These are phyloP conservation scores for Phymanthus crucifer DNA, from an alignment of 92 coral and sea anemone genomes.

Conservation along the genomic window DNA sequence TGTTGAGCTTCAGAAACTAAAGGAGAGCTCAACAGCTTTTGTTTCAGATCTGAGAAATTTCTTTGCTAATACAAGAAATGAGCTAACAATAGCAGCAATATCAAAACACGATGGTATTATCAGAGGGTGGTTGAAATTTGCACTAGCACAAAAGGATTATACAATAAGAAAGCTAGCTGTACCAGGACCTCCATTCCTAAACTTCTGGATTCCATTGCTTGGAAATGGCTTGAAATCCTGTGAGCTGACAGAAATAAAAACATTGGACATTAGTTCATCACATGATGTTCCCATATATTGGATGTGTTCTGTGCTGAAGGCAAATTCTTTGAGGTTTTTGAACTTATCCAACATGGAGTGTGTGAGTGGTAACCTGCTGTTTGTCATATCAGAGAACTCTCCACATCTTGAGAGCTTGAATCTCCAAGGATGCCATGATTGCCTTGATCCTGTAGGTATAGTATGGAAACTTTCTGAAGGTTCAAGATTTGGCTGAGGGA, in stretches of 20 bases:
- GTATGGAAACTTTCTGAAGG: not conserved
- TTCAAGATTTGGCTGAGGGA: no score
- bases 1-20: constrained; percentile 14
- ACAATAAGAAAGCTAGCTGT: constrained; percentile 16
- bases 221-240: constrained; percentile 36
- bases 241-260: constrained; percentile 17
- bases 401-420: constrained; percentile 40
- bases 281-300: constrained; percentile 48
- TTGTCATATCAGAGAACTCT: constrained; percentile 33
- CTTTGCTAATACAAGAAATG: constrained; percentile 25
- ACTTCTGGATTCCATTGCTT: constrained; percentile 46
- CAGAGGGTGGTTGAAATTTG: constrained; percentile 39
- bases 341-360: constrained; percentile 48
- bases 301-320: constrained; percentile 36
- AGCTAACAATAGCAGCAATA: constrained; percentile 16
- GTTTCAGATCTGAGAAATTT: constrained; percentile 21
- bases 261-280: constrained; percentile 33
- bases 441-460: constrained; percentile 39
- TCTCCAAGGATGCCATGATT: constrained; percentile 47
- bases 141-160: not conserved
- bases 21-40: not conserved
- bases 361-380: constrained; percentile 32
- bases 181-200: constrained; percentile 35
- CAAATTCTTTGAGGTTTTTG: constrained; percentile 34
- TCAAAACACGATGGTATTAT: constrained; percentile 35